Evolutionary conservation across 2,888 invertebrate genomes (phyloP).

Genomic region (Pachydiplax longipennis): DNA sequence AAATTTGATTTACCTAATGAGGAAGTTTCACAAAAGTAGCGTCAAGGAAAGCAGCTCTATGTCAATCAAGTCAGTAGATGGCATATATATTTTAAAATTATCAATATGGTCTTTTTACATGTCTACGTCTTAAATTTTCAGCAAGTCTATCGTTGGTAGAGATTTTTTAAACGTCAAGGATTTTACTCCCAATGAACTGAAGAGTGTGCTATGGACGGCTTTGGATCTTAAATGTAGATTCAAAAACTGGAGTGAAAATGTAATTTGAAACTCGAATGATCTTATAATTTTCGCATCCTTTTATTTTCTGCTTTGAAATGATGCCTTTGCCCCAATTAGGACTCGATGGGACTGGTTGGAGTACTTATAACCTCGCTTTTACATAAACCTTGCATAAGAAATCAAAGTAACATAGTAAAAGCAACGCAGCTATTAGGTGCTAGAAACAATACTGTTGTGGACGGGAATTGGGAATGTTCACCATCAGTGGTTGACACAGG

Average conservation of each 20-base stretch:
- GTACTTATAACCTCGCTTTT: not conserved
- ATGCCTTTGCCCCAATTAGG: not conserved
- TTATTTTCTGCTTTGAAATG: not conserved
- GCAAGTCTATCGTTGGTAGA: conserved; percentile 61
- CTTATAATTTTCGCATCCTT: not conserved
- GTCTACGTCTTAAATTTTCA: not conserved
- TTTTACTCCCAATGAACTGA: conserved; percentile 49
- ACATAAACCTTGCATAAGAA: not conserved
- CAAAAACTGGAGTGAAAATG: not conserved
- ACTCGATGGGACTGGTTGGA: not conserved
- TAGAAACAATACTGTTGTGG: not conserved
- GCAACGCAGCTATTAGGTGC: not conserved
- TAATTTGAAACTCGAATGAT: not conserved
- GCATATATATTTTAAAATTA: too few relatives aligned
- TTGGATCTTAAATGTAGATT: conserved; percentile 49
- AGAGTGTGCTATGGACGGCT: conserved; percentile 51
- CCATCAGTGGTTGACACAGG: not conserved
- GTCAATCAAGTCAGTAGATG: too few relatives aligned
- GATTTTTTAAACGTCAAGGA: conserved; percentile 51
- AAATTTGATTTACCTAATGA: too few relatives aligned
- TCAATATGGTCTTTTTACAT: too few relatives aligned
- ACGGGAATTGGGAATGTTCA: not conserved
- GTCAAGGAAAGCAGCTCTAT: too few relatives aligned
- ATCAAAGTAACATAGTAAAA: conserved; percentile 6
- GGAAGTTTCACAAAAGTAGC: too few relatives aligned